Conservation (phyloP, 1,140 invertebrate species). For the Seison nebaliae region DNA sequence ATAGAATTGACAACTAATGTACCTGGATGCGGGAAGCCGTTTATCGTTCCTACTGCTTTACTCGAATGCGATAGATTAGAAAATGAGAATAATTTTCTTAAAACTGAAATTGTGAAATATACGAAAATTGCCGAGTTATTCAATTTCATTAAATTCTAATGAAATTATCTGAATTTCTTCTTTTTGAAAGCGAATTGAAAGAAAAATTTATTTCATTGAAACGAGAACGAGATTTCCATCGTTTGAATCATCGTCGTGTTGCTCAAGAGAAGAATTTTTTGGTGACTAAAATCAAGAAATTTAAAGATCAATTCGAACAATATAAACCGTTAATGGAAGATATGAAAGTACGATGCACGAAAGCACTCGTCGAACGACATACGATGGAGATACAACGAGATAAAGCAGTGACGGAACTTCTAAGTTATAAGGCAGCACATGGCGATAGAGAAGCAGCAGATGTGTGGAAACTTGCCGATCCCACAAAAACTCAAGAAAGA, state of each 20-base stretch:
- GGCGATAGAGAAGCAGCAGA: background rate
- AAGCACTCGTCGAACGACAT: constrained; percentile 2
- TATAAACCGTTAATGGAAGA: constrained; percentile 7
- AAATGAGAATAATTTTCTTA: constrained; percentile 22
- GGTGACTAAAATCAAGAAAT: constrained; percentile 16
- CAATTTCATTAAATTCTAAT: background rate
- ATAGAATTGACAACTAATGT: too few species aligned
- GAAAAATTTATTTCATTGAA: constrained; percentile 26
- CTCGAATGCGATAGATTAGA: constrained; percentile 23
- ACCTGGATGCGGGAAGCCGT: constrained; percentile 21
- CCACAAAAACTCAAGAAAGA: constrained; percentile 12
- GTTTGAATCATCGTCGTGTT: constrained; percentile 28
- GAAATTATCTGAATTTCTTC: background rate
- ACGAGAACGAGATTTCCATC: constrained; percentile 28
- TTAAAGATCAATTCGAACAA: constrained; percentile 5
- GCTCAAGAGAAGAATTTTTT: constrained; percentile 29
- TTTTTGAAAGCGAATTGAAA: constrained; percentile 14
- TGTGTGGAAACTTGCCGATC: background rate
- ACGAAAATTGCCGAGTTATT: constrained; percentile 24
- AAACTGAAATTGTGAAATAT: constrained; percentile 22
- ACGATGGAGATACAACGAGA: constrained; percentile 7
- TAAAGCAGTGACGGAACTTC: constrained; percentile 1
- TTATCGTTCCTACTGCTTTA: constrained; percentile 25
- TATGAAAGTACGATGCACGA: constrained; percentile 8
- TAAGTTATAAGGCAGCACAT: background rate